Base-by-base conservation (phyloP, 2,888 invertebrate species). In the Eutolmus rufibarbis region DNA sequence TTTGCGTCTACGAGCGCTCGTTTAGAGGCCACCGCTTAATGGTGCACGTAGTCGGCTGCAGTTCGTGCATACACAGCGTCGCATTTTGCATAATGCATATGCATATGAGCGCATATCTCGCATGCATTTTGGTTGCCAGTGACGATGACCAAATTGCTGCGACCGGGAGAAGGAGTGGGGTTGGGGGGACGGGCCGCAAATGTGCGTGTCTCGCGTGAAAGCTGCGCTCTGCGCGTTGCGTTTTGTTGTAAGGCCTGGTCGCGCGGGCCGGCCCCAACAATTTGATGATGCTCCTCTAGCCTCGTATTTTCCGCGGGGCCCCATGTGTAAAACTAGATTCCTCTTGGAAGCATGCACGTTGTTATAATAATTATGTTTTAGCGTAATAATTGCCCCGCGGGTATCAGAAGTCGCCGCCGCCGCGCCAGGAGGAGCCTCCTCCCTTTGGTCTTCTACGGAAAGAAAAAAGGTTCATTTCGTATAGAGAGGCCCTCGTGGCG, bases 21-120 rank as follows among this genome's bases (percentile, higher is more conserved):
- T 86, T 86, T 86, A 51, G 86, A 86, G 86, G 86, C 86, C 86
- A 86, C 77, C 40, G 37, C 77, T 51, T 81, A 81, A 56, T 86
- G 86, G 56, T 57, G 86, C 78, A 81, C 66, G 79, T 31, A 31
- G 86, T 46, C 37, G 86, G 31, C 43, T 46, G 43, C 31, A 81
- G 56, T 79, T 78, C 46, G 79, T 74, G 87, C 40, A 79, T 43
- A 66, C 66, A 66, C 31, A 81, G 81, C 81, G 43, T 78, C 81
- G 81, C 51, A 46, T 46, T 51, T 81, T 81, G 81, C 81, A 81
- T 81, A 81, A 81, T 81, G 81, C 81, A 81, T 46, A 79, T 79
- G 79, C 79, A 79, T 81, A 81, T 56, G 34, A 81, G 34, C 81
- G n/a, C 81, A 81, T 81, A 81, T 81, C 81, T 81, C 81, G 81